phyloP scores from a whole-genome alignment of 2,113 vertebrate species.

The Gnathonemus longibarbis region DNA sequence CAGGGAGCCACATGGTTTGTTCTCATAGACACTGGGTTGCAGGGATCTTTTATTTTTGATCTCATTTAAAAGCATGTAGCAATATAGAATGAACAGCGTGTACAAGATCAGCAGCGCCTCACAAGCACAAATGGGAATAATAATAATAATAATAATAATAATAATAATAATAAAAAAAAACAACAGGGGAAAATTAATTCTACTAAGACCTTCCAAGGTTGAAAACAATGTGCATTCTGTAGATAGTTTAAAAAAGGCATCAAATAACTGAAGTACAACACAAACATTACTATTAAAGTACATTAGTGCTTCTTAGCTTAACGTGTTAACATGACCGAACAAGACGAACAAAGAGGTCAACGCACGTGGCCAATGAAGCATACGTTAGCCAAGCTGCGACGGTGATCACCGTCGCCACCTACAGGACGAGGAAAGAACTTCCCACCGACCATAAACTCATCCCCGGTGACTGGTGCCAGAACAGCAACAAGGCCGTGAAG shows the following conservation, averaged over 20 bases:
- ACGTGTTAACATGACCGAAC: conserved; percentile 50
- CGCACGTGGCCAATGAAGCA: conserved; percentile 34
- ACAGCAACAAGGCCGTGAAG: not conserved
- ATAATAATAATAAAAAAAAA: conserved; percentile 29
- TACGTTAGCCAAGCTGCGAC: conserved; percentile 19
- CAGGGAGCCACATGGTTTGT: not conserved
- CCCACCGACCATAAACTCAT: not conserved
- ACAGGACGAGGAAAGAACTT: not conserved
- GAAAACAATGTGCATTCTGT: conserved; percentile 40
- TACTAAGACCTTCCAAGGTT: conserved; percentile 43
- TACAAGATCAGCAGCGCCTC: conserved; percentile 58
- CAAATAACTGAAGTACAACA: conserved; percentile 35
- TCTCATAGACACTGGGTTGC: conserved; percentile 35
- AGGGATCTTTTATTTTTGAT: conserved; percentile 27
- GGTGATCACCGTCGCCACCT: not conserved
- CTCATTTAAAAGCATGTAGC: conserved; percentile 65
- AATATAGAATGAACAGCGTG: conserved; percentile 56
- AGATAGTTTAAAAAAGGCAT: conserved; percentile 48
- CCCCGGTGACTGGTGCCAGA: not conserved
- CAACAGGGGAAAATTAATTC: conserved; percentile 26
- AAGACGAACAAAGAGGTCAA: conserved; percentile 43
- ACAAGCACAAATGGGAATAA: conserved; percentile 58
- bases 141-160: not conserved
- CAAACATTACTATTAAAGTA: conserved; percentile 55
- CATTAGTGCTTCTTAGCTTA: conserved; percentile 62